A percentile compares a stretch with the other conserved stretches of the same genome.
phyloP scores from a whole-genome alignment of 2,888 invertebrate genomes.

The Leptothorax acervorum region DNA sequence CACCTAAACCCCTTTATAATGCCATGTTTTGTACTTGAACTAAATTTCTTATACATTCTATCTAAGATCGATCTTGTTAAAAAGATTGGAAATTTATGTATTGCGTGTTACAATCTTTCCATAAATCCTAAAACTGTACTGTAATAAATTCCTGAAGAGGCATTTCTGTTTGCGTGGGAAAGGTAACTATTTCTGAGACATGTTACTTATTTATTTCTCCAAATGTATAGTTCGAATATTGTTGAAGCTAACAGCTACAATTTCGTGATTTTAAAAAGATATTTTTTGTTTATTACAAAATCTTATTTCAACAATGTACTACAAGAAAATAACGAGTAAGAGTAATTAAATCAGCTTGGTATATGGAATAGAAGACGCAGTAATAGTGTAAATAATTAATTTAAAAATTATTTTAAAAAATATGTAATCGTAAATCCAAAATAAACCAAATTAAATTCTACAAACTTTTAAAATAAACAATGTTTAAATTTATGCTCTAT shows the following conservation, averaged over 20 bases:
- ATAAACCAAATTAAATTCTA: neutral
- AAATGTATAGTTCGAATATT: neutral
- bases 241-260: neutral
- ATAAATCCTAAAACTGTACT: neutral
- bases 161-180: neutral
- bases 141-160: constrained; percentile 17
- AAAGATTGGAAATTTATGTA: constrained; percentile 38
- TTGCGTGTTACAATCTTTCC: constrained; percentile 5
- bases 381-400: neutral
- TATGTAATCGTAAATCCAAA: neutral
- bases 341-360: neutral
- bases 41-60: neutral
- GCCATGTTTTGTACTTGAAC: neutral
- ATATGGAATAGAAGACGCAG: neutral
- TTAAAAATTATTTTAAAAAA: neutral
- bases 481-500: neutral
- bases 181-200: neutral
- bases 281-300: neutral
- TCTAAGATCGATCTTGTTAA: neutral
- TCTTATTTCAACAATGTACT: neutral
- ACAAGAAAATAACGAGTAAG: neutral
- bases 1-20: neutral
- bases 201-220: constrained; percentile 16
- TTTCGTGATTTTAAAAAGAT: neutral
- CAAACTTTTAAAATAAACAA: neutral